Evolutionary conservation across 2,113 vertebrate genomes (phyloP).

Genomic region (Otolemur garnettii): DNA sequence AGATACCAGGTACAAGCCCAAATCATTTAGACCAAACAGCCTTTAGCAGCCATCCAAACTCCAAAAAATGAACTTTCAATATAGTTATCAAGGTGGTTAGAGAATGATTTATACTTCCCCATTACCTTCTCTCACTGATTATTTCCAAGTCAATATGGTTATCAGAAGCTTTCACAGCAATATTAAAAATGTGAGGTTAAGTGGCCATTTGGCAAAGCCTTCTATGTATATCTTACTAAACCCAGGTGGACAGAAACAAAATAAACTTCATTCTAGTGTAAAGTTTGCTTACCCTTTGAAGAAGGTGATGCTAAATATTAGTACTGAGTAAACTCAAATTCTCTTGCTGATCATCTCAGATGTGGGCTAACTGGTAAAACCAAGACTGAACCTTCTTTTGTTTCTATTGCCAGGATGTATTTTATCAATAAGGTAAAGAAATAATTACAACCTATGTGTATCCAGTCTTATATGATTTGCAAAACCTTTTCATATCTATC

Average conservation of each 20-base stretch:
- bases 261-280: constrained; percentile 61
- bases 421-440: constrained; percentile 38
- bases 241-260: constrained; percentile 75
- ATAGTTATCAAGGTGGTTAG: constrained; percentile 74
- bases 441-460: not conserved
- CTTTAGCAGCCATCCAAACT: constrained; percentile 73
- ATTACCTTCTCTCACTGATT: constrained; percentile 74
- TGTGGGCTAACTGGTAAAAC: not conserved
- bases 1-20: constrained; percentile 79
- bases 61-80: constrained; percentile 61
- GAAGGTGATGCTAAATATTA: constrained; percentile 71
- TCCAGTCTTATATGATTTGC: not conserved
- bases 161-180: constrained; percentile 74
- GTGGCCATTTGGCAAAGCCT: constrained; percentile 72
- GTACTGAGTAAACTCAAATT: constrained; percentile 52
- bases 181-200: constrained; percentile 78
- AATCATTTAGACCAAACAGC: constrained; percentile 77
- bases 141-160: constrained; percentile 77
- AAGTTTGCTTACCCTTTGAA: constrained; percentile 78
- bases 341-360: constrained; percentile 41
- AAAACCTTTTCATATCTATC: not conserved
- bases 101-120: constrained; percentile 66
- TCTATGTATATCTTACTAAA: constrained; percentile 74
- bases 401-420: constrained; percentile 12
- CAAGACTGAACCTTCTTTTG: not conserved